These are phyloP conservation scores for Drosophila cognata DNA, from an alignment of 2,888 invertebrate species.

Conservation along the genomic window DNA sequence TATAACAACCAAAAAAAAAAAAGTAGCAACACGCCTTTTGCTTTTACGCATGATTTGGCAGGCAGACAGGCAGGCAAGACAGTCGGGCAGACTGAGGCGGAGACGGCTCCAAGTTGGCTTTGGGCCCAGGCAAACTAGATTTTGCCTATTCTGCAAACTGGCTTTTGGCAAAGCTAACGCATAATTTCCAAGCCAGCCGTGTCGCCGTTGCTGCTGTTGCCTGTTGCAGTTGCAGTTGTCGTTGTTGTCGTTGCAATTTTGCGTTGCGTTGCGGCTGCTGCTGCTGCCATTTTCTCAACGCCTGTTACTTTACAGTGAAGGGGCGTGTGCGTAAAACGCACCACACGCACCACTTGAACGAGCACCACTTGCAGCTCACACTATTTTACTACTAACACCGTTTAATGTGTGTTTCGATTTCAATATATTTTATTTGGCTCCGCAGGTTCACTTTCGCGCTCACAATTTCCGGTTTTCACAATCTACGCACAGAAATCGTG, in stretches of 20 bases:
- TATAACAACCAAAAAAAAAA: background rate
- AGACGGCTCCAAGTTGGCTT: slow-evolving; percentile 49
- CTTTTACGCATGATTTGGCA: slow-evolving; percentile 76
- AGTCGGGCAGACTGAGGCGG: slow-evolving; percentile 4
- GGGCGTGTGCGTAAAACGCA: slow-evolving; percentile 77
- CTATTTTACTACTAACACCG: slow-evolving; percentile 39
- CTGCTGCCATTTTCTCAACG: slow-evolving; percentile 71
- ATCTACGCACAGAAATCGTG: slow-evolving; percentile 98
- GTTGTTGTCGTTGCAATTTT: slow-evolving; percentile 24
- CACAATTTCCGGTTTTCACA: slow-evolving; percentile 97
- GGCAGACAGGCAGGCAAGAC: slow-evolving; percentile 13
- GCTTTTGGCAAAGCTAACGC: slow-evolving; percentile 74
- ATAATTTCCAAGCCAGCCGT: slow-evolving; percentile 71
- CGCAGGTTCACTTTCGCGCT: slow-evolving; percentile 94
- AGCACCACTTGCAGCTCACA: slow-evolving; percentile 15
- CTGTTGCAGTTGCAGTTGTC: slow-evolving; percentile 21
- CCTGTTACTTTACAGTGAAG: slow-evolving; percentile 79
- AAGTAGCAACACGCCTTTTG: slow-evolving; percentile 61
- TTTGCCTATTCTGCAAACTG: slow-evolving; percentile 78
- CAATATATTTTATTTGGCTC: slow-evolving; percentile 24
- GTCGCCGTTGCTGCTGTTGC: slow-evolving; percentile 43
- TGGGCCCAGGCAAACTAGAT: slow-evolving; percentile 75
- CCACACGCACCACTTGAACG: slow-evolving; percentile 35
- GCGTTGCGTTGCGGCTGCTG: slow-evolving; percentile 27
- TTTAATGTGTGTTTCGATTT: slow-evolving; percentile 36